Evolutionary conservation across 2,888 invertebrate species (phyloP).

Genomic region (Xanthorhoe spadicearia): DNA sequence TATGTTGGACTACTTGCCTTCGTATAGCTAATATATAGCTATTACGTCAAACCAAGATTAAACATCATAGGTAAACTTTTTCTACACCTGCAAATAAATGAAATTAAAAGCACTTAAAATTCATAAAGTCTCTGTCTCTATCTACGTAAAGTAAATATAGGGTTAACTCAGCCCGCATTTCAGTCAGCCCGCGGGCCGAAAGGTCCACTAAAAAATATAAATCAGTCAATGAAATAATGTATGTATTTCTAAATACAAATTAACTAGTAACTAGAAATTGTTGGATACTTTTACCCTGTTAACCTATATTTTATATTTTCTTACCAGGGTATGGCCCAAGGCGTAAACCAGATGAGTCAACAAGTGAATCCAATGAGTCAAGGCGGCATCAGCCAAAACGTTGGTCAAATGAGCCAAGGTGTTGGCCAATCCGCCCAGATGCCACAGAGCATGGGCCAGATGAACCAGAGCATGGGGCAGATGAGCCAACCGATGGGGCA

Average conservation of each 20-base stretch:
- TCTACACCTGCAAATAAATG: neutral
- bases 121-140: no score
- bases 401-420: constrained; percentile 79
- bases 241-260: no score
- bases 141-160: no score
- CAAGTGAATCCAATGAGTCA: constrained; percentile 81
- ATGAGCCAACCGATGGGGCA: constrained; percentile 83
- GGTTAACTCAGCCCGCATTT: no score
- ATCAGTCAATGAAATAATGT: no score
- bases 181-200: no score
- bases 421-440: constrained; percentile 77
- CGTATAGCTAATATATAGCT: no score
- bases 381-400: constrained; percentile 75
- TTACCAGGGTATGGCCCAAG: constrained; percentile 78
- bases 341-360: constrained; percentile 80
- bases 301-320: neutral
- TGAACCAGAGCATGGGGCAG: constrained; percentile 77
- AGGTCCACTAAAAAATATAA: no score
- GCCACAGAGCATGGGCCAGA: constrained; percentile 76
- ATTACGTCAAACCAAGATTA: no score
- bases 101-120: neutral
- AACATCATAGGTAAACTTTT: no score
- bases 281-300: neutral
- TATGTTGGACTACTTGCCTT: neutral
- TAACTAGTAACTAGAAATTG: no score